Base-by-base conservation (phyloP, 2,888 invertebrate genomes). In the Eupithecia exiguata region DNA sequence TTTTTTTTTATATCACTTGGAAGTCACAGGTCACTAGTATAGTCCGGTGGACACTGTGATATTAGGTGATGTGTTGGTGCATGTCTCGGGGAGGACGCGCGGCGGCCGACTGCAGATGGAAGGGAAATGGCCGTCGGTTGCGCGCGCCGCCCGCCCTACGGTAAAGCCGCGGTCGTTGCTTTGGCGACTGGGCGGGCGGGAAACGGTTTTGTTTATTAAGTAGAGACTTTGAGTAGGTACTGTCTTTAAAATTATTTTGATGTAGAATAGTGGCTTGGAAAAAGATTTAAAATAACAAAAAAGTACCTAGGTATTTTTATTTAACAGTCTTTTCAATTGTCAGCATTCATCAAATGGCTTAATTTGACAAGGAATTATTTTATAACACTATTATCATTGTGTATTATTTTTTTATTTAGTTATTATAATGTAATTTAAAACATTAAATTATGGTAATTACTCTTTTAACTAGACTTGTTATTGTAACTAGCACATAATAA, bases 141-240 rank as follows among this genome's bases (percentile, higher is more conserved):
- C 93, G 93, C 93, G 93, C 93, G 93, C 93, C 89, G 86, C 85
- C 90, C 92, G 92, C 93, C 93, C 92, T 88, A 84, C 82, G 85
- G 79, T 85, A 87, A 89, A 83, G 78, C 81, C 70, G 79, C 73
- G 72, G 81, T 87, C 81, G 68, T 77, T 30, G 75, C 80, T 72
- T 3, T 16, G 77, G 84, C 71, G 72, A 66, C 68, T 70, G 46
- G 61, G 25, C 61, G 58, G 58, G 69, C 36, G 69, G 65, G n/a
- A 35, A 36, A 21, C 3, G 65, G 10, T 36, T 12, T 38, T 65
- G 21, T n/a, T 65, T 21, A 1, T 12, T n/a, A 35, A 4, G 0
- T 35, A 14, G 25, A 14, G 30, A 18, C 35, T 30, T 35, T 35
- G 18, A n/a, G n/a, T n/a, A n/a, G n/a, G n/a, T 9, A 18, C 5